Conservation (phyloP, 1,140 invertebrate genomes). For the Homalodisca vitripennis region DNA sequence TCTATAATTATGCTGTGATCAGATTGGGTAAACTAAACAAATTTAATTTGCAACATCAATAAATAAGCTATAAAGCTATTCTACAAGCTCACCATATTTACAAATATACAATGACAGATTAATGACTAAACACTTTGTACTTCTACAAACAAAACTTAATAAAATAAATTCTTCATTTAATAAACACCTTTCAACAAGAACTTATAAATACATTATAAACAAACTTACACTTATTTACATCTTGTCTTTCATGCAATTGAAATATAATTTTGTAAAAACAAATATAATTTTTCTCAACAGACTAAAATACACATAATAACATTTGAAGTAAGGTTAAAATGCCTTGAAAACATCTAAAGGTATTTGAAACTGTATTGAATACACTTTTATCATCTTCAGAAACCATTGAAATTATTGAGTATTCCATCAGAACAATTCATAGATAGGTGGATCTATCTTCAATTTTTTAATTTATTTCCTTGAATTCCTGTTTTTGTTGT, state of each 20-base stretch:
- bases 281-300: neutral
- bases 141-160: conserved; percentile 23
- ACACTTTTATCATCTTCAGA: neutral
- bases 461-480: too few relatives aligned
- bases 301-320: neutral
- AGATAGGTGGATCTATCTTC: neutral
- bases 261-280: neutral
- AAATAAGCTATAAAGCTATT: conserved; percentile 22
- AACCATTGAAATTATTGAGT: neutral
- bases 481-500: too few relatives aligned
- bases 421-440: neutral
- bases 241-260: neutral
- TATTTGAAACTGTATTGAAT: neutral
- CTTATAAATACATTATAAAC: conserved; percentile 26
- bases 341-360: neutral
- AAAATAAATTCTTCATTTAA: conserved; percentile 10
- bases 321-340: too few relatives aligned
- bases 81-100: conserved; percentile 19
- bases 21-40: neutral
- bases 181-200: conserved; percentile 20
- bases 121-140: conserved; percentile 19
- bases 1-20: too few relatives aligned
- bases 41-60: conserved; percentile 10
- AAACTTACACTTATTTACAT: conserved; percentile 11
- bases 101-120: conserved; percentile 14